These are phyloP conservation scores for Caenorhabditis drosophilae DNA, from an alignment of 2,888 invertebrate species.

Conservation along the genomic window DNA sequence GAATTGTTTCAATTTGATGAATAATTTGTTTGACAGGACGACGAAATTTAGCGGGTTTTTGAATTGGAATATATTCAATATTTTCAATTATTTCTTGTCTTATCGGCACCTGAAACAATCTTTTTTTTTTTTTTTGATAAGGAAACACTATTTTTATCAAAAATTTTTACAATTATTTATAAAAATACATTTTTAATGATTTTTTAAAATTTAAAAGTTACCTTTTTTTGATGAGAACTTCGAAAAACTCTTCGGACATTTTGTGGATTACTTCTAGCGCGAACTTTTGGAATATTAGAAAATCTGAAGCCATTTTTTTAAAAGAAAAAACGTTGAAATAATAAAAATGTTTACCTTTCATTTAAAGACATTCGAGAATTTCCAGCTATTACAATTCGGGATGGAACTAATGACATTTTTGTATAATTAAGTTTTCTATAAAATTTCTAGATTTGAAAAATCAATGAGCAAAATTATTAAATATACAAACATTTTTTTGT, in stretches of 20 bases:
- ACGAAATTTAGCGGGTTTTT: neutral
- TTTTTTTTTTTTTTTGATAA: neutral
- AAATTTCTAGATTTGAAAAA: no score
- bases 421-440: no score
- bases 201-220: no score
- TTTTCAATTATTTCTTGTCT: neutral
- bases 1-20: no score
- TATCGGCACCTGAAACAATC: neutral
- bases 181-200: no score
- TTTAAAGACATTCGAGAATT: constrained; percentile 36
- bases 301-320: constrained; percentile 3
- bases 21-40: neutral
- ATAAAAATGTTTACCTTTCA: constrained; percentile 17
- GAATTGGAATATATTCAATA: neutral
- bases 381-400: constrained; percentile 39
- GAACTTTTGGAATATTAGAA: constrained; percentile 4
- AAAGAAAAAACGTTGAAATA: neutral
- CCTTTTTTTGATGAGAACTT: no score
- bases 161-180: no score
- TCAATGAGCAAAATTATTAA: no score
- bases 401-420: constrained; percentile 27
- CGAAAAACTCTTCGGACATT: no score
- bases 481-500: no score
- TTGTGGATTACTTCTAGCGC: no score
- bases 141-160: no score